Conservation (phyloP, 2,888 invertebrate species). For the Ennomos erosarius region DNA sequence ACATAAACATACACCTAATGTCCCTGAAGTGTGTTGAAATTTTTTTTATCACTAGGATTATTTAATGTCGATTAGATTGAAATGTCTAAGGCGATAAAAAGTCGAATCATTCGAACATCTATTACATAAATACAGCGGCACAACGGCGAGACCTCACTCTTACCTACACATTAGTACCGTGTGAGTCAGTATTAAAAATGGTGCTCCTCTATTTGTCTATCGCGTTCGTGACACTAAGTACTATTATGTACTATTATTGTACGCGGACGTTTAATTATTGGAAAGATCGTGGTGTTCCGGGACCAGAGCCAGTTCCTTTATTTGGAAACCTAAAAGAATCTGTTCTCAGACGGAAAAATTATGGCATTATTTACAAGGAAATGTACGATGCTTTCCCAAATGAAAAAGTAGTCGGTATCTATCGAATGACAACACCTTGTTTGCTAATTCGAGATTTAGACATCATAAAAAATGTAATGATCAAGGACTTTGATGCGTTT, state of each 20-base stretch:
- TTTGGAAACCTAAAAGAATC: conserved; percentile 58
- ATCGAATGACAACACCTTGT: conserved; percentile 53
- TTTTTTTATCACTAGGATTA: too few species aligned
- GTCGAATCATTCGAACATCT: too few species aligned
- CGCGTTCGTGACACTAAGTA: conserved; percentile 29
- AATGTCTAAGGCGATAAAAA: too few species aligned
- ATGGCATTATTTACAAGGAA: conserved; percentile 44
- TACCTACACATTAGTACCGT: not conserved
- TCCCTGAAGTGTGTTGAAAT: too few species aligned
- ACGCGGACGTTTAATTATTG: conserved; percentile 61
- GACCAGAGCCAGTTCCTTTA: conserved; percentile 52
- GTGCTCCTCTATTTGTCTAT: conserved; percentile 26
- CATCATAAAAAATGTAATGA: conserved; percentile 56
- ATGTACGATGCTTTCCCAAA: conserved; percentile 53
- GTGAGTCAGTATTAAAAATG: conserved; percentile 17
- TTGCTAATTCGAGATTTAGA: conserved; percentile 61
- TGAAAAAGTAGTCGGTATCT: conserved; percentile 62
- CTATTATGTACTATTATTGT: conserved; percentile 49
- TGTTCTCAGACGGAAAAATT: conserved; percentile 42
- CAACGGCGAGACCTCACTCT: too few species aligned
- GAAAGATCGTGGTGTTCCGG: conserved; percentile 53
- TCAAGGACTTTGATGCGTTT: conserved; percentile 62
- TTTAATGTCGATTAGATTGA: too few species aligned
- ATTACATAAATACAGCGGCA: too few species aligned
- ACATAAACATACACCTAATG: too few species aligned